Base-by-base conservation (phyloP, 1,140 invertebrate species). In the Anadara kagoshimensis region DNA sequence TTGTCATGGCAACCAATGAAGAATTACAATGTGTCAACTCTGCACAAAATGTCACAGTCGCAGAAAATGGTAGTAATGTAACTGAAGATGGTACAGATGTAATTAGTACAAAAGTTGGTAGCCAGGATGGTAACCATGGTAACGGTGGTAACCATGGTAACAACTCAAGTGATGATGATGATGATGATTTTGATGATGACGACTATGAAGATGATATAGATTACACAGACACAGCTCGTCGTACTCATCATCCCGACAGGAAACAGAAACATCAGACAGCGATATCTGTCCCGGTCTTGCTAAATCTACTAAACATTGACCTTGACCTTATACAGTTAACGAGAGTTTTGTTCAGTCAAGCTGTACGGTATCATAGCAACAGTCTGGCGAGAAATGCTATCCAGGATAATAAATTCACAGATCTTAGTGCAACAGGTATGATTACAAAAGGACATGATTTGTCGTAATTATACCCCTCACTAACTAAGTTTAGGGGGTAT, bases 331-430 rank as follows among this genome's bases (percentile, higher is more conserved):
- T 78, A 2, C 49, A 64, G 29, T 51, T 71, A 24, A 56, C 53
- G 5, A 53, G 76, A 36, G 67, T 73, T 3, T 75, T 80, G 69
- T 63, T 75, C 29, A 78, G 78, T 61, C 78, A 80, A 47, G 44
- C 70, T 14, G 63, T 78, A 12, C 29, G 26, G 8, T 72, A 49
- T 63, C 62, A 75, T 58, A 72, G 49, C 18, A 80, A 80, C 62
- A 75, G 66, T 22, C 67, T 63, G 14, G 78, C 76, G 45, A 72
- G 73, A 54, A 57, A 57, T 22, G 78, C 74, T 0, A 64, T 65
- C 20, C 44, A 49, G 8, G 58, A 24, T 20, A 68, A 68, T 4
- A 20, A 69, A 41, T 63, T 78, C 36, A 20, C 69, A 7, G 76
- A 80, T 45, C 68, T 75, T 22, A 56, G 56, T 41, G 22, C 36